Percentiles rank a stretch among this genome's conserved stretches.
Conservation (phyloP, 2,888 invertebrate genomes). For the Drosophila fulvimacula region DNA sequence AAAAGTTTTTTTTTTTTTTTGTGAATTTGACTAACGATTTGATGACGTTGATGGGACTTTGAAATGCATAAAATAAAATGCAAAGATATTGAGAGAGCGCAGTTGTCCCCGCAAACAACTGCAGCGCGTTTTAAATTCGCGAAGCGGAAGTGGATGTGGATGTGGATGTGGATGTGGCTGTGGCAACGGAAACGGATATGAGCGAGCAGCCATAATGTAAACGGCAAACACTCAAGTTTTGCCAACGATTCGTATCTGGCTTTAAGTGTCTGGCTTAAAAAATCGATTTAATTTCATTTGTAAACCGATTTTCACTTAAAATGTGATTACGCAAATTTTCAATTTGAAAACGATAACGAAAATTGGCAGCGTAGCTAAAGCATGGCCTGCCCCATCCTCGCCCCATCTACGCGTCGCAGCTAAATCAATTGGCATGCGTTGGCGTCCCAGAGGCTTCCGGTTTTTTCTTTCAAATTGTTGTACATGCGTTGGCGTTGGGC, state of each 20-base stretch:
- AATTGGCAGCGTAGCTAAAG: constrained; percentile 55
- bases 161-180: neutral
- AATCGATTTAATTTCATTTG: constrained; percentile 78
- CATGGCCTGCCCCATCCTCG: neutral
- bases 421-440: constrained; percentile 24
- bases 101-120: constrained; percentile 42
- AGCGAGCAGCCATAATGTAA: constrained; percentile 62
- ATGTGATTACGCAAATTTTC: constrained; percentile 83
- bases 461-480: constrained; percentile 38
- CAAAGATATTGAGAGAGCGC: neutral
- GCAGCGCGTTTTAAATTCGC: constrained; percentile 56
- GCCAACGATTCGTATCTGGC: constrained; percentile 41
- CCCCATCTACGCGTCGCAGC: neutral
- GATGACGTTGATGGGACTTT: constrained; percentile 74
- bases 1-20: constrained; percentile 27
- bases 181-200: constrained; percentile 62
- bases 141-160: constrained; percentile 19
- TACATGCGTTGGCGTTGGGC: constrained; percentile 41
- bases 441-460: constrained; percentile 47
- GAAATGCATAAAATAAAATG: constrained; percentile 45
- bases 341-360: constrained; percentile 79
- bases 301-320: constrained; percentile 81
- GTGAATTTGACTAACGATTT: constrained; percentile 75
- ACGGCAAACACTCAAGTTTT: constrained; percentile 46
- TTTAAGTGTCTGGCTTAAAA: constrained; percentile 54